A percentile compares a stretch with the other conserved stretches of the same genome.
phyloP scores from a whole-genome alignment of 2,113 vertebrate species.

The Malurus elegans region DNA sequence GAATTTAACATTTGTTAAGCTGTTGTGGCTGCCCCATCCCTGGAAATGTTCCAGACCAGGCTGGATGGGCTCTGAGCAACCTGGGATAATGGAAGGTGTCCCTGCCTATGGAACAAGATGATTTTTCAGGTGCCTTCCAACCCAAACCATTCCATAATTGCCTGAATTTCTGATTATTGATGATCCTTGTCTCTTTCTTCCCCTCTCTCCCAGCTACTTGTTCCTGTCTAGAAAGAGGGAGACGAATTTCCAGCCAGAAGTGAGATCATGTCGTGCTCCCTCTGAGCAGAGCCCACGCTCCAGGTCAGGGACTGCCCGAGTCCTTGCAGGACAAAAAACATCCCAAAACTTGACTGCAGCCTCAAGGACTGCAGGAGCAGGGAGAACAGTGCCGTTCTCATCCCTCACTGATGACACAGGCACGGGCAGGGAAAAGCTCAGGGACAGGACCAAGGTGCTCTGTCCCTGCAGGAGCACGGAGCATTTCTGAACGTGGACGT shows the following conservation, averaged over 20 bases:
- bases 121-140: background rate
- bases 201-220: background rate
- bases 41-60: background rate
- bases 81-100: background rate
- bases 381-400: background rate
- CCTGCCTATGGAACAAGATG: background rate
- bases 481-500: background rate
- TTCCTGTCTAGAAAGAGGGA: background rate
- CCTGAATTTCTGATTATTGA: background rate
- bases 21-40: background rate
- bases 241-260: background rate
- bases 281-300: background rate
- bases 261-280: background rate
- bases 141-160: background rate
- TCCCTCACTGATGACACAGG: fast-evolving
- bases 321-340: background rate
- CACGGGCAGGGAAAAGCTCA: background rate
- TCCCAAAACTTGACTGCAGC: background rate
- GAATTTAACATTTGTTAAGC: background rate
- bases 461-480: background rate
- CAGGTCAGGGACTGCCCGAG: background rate
- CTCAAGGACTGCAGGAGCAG: background rate
- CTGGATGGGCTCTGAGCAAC: background rate
- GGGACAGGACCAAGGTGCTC: background rate
- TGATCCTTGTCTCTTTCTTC: background rate